Evolutionary conservation across 2,797 vertebrate genomes (phyloP).

Genomic region (Numenius phaeopus): DNA sequence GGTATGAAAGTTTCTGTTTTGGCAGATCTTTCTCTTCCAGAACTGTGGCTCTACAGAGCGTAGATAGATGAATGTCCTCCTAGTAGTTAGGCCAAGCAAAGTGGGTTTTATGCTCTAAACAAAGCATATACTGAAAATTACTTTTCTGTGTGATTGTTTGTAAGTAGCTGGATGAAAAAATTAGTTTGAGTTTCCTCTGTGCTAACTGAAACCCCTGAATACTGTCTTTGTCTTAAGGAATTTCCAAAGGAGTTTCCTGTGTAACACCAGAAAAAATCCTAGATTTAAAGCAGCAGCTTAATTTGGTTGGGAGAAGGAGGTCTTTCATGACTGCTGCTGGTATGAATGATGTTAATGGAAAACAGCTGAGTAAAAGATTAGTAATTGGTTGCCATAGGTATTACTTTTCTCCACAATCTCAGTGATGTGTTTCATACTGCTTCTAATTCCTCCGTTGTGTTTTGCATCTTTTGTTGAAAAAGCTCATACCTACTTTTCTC

Average conservation of each 20-base stretch:
- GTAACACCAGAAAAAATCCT: background rate
- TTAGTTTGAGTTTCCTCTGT: background rate
- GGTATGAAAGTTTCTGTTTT: background rate
- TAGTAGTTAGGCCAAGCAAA: background rate
- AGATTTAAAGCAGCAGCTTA: background rate
- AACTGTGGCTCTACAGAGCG: background rate
- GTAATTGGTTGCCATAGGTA: background rate
- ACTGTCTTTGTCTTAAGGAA: background rate
- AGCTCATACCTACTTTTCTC: background rate
- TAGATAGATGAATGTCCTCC: background rate
- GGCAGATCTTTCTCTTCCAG: background rate
- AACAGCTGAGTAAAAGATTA: background rate
- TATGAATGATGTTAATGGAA: background rate
- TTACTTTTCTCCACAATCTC: background rate
- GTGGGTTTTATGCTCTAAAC: background rate
- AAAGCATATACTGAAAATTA: accelerated
- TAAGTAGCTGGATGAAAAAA: background rate
- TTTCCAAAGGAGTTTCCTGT: background rate
- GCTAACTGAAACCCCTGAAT: background rate
- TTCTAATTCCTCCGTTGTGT: background rate
- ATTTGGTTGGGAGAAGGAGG: background rate
- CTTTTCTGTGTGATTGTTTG: background rate
- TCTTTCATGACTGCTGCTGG: background rate
- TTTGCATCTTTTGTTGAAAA: background rate
- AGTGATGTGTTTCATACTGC: background rate